Conservation (phyloP, 2,888 invertebrate genomes). For the Pseudanteris insignis region DNA sequence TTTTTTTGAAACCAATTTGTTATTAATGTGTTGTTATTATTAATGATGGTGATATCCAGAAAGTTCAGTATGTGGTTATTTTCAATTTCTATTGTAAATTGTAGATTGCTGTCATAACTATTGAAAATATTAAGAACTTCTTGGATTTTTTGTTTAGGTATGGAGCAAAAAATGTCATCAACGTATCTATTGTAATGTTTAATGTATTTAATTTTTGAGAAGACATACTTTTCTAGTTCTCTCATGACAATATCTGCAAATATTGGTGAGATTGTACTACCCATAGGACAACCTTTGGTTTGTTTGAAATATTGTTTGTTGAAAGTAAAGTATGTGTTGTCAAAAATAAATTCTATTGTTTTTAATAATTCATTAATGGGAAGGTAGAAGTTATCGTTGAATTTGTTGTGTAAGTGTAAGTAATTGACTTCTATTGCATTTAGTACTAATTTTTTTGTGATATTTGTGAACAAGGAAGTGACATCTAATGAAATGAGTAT, state of each 20-base stretch:
- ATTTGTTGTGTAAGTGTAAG: not conserved
- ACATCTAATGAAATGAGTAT: slow-evolving; percentile 3
- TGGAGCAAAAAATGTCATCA: not conserved
- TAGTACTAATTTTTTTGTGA: not conserved
- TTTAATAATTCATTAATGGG: not conserved
- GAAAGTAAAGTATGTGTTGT: slow-evolving; percentile 7
- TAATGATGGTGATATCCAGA: slow-evolving; percentile 5
- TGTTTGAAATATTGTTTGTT: slow-evolving; percentile 7
- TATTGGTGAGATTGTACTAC: not conserved
- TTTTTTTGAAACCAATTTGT: slow-evolving; percentile 11
- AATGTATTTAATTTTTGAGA: not conserved
- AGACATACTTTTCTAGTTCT: slow-evolving; percentile 4
- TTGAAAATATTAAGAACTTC: slow-evolving; percentile 1
- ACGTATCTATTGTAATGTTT: not conserved
- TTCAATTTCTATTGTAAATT: slow-evolving; percentile 12
- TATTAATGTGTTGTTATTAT: not conserved
- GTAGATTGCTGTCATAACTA: not conserved
- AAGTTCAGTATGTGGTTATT: slow-evolving; percentile 1
- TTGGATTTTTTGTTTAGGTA: not conserved
- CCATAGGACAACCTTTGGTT: slow-evolving; percentile 8
- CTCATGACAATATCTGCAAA: slow-evolving; percentile 7
- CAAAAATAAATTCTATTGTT: not conserved
- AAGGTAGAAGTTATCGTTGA: not conserved
- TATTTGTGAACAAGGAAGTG: slow-evolving; percentile 5
- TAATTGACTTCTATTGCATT: too few species aligned